Conservation (phyloP, 1,140 invertebrate genomes). For the Hesperophylax magnus region DNA sequence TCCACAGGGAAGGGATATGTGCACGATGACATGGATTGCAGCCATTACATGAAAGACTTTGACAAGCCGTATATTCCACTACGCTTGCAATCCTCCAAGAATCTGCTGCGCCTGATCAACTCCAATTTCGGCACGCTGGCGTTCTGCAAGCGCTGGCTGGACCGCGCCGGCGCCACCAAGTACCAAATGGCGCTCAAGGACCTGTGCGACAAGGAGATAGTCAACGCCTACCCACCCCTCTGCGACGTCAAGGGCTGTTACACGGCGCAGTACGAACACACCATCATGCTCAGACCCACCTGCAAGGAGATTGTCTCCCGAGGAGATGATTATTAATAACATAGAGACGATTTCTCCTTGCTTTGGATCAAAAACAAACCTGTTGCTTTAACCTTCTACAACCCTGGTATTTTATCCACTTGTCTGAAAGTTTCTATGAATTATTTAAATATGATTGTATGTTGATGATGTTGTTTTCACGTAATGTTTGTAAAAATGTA, state of each 20-base stretch:
- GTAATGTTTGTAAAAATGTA: too few relatives aligned
- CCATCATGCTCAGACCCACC: conserved; percentile 96
- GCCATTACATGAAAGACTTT: conserved; percentile 99
- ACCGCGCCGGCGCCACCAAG: conserved; percentile 95
- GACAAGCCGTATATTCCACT: conserved; percentile 94
- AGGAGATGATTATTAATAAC: conserved; percentile 87
- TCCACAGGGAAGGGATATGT: conserved; percentile 97
- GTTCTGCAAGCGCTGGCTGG: conserved; percentile 99
- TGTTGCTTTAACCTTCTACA: too few relatives aligned
- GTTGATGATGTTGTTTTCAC: too few relatives aligned
- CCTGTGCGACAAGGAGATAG: conserved; percentile 95
- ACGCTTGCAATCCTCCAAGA: conserved; percentile 90
- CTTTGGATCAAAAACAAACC: too few relatives aligned
- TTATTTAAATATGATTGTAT: too few relatives aligned
- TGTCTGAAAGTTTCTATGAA: too few relatives aligned
- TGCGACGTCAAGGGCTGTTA: conserved; percentile 98
- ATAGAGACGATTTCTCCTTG: too few relatives aligned
- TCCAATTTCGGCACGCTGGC: conserved; percentile 98
- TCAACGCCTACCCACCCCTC: conserved; percentile 98
- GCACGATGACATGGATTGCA: conserved; percentile 99
- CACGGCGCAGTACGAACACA: conserved; percentile 99
- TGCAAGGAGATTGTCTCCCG: conserved; percentile 98
- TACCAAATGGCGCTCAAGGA: conserved; percentile 99
- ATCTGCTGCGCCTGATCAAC: conserved; percentile 95
- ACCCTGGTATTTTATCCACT: too few relatives aligned